These are phyloP conservation scores for Keiferia lycopersicella DNA, from an alignment of 2,888 invertebrate species.

Conservation along the genomic window DNA sequence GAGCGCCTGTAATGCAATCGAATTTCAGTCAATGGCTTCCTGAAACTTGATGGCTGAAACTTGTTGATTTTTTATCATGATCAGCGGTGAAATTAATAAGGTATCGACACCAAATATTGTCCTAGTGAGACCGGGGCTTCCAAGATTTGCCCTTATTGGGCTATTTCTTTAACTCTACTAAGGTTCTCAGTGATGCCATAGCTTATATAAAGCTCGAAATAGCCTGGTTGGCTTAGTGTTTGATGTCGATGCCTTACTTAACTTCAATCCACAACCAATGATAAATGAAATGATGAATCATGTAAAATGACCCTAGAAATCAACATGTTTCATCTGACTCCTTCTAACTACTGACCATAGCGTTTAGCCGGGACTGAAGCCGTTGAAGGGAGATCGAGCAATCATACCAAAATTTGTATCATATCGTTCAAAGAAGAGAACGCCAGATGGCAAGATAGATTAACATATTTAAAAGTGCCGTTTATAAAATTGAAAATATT, in stretches of 20 bases:
- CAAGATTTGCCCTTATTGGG: too few relatives aligned
- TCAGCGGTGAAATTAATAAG: neutral
- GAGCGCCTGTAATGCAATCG: conserved; percentile 82
- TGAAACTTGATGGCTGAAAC: conserved; percentile 29
- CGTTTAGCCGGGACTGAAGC: conserved; percentile 29
- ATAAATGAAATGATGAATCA: neutral
- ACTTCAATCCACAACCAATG: neutral
- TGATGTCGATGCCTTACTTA: too few relatives aligned
- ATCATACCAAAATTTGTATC: neutral
- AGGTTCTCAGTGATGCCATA: too few relatives aligned
- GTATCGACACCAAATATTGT: too few relatives aligned
- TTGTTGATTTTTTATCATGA: conserved; percentile 35
- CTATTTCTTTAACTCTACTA: too few relatives aligned
- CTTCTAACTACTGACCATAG: conserved; percentile 30
- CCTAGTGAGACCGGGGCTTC: too few relatives aligned
- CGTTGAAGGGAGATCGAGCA: conserved; percentile 18
- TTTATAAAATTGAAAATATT: neutral
- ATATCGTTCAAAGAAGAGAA: conserved; percentile 33
- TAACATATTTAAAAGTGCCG: neutral
- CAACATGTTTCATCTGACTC: conserved; percentile 31
- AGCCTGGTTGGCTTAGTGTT: too few relatives aligned
- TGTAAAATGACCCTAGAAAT: conserved; percentile 18
- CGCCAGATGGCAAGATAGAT: conserved; percentile 34
- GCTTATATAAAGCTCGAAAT: too few relatives aligned
- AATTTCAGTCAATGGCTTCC: neutral